phyloP scores from a whole-genome alignment of 92 coral and sea anemone genomes.

The Epizoanthus rinbou region DNA sequence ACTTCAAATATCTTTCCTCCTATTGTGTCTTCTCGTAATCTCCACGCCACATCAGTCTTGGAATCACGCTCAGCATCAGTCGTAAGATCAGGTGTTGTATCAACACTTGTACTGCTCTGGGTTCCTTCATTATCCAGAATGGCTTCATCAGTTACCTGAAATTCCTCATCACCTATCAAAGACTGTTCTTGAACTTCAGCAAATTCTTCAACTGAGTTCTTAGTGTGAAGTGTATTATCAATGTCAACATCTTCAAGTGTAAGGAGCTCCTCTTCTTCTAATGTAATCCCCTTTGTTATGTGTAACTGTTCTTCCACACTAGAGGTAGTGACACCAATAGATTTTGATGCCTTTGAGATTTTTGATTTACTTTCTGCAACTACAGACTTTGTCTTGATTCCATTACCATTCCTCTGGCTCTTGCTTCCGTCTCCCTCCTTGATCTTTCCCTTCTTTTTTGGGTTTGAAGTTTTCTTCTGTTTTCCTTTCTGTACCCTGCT shows the following conservation, averaged over 20 bases:
- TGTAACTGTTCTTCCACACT: conserved; percentile 32
- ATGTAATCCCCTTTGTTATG: conserved; percentile 23
- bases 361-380: not conserved
- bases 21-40: conserved; percentile 70
- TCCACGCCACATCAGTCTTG: conserved; percentile 2
- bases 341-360: not conserved
- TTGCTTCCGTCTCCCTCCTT: not conserved
- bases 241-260: conserved; percentile 1
- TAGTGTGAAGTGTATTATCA: not conserved
- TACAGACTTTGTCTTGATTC: not conserved
- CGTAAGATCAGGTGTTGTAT: not conserved
- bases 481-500: not conserved
- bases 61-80: not conserved
- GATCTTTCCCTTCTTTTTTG: conserved; percentile 14
- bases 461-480: conserved; percentile 17
- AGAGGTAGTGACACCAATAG: not conserved
- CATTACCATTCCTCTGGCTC: not conserved
- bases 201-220: not conserved
- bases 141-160: conserved; percentile 12
- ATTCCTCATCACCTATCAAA: not conserved
- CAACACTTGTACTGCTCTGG: not conserved
- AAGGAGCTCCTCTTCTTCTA: conserved; percentile 29
- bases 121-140: not conserved
- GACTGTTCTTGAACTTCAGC: conserved; percentile 2
- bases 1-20: conserved; percentile 81